Base-by-base conservation (phyloP, 1,140 invertebrate species). In the Melanaphis sacchari region DNA sequence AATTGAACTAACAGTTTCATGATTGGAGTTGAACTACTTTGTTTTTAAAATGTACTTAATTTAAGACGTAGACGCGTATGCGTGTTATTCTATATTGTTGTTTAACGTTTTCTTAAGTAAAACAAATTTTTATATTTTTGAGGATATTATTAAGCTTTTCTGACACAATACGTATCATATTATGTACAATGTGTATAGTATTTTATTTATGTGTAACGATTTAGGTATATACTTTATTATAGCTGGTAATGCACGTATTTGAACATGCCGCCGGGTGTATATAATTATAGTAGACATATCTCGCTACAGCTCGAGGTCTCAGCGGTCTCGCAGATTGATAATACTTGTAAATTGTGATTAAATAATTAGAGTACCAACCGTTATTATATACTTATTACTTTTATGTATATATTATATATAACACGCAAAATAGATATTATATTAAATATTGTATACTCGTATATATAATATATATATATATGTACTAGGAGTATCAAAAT, bases 301-400 rank as follows among this genome's bases (percentile, higher is more conserved):
- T 76, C n/a, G 59, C 8, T 76, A 76, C 31, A 5, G 31, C 59
- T 76, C 59, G 59, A 76, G 59, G 59, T 76, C 59, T n/a, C 59
- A n/a, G 59, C n/a, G 59, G 59, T 76, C 59, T n/a, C 59, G 59
- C 31, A n/a, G 59, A 76, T 76, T 76, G 31, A 76, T 76, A 76
- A 76, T 76, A 76, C 59, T 76, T 76, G n/a, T n/a, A n/a, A n/a
- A n/a, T n/a, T n/a, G 59, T 76, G 59, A 76, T 76, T 76, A 76
- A 76, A 76, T 76, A 76, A 76, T 76, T 76, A 76, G 59, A 76
- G 59, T 76, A 76, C n/a, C 31, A n/a, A n/a, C 31, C 31, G 59
- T 76, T 76, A 66, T 76, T 76, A 76, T 76, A n/a, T n/a, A 76
- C 59, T n/a, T 76, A n/a, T 36, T 52, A 52, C 52, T 52, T n/a